These are phyloP conservation scores for Zygogramma bicolorata DNA, from an alignment of 2,888 invertebrate genomes.

Conservation along the genomic window DNA sequence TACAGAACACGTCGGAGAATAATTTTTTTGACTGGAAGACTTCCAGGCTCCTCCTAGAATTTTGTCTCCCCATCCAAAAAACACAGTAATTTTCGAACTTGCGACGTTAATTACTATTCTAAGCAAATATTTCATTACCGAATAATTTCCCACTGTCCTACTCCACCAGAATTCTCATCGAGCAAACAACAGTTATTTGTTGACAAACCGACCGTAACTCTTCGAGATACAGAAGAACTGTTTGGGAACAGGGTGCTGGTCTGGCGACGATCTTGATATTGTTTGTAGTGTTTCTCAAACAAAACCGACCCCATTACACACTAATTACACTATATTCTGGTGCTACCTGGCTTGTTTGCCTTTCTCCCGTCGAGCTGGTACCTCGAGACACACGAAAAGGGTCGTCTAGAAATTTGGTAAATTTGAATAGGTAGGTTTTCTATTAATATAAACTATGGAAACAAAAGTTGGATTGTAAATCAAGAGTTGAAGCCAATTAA, in stretches of 20 bases:
- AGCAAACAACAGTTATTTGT: constrained; percentile 12
- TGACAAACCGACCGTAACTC: constrained; percentile 23
- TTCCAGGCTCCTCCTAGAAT: too few species aligned
- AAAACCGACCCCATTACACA: constrained; percentile 49
- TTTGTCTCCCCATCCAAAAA: too few species aligned
- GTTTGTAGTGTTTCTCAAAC: constrained; percentile 43
- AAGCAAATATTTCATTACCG: background rate
- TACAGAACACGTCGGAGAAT: too few species aligned
- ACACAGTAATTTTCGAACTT: too few species aligned
- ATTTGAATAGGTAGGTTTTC: too few species aligned
- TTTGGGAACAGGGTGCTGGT: constrained; percentile 22
- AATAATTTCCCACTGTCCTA: background rate
- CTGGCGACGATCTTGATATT: constrained; percentile 36
- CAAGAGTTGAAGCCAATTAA: too few species aligned
- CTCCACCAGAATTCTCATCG: background rate
- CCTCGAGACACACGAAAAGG: background rate
- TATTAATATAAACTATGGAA: too few species aligned
- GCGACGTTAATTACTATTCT: background rate
- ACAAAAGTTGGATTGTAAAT: too few species aligned
- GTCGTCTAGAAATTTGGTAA: background rate
- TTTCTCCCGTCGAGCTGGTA: background rate
- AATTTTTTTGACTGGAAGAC: too few species aligned
- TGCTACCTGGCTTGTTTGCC: constrained; percentile 45
- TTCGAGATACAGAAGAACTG: constrained; percentile 18
- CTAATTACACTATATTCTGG: constrained; percentile 48